Conservation (phyloP, 2,113 vertebrate genomes). For the Pteronura brasiliensis region DNA sequence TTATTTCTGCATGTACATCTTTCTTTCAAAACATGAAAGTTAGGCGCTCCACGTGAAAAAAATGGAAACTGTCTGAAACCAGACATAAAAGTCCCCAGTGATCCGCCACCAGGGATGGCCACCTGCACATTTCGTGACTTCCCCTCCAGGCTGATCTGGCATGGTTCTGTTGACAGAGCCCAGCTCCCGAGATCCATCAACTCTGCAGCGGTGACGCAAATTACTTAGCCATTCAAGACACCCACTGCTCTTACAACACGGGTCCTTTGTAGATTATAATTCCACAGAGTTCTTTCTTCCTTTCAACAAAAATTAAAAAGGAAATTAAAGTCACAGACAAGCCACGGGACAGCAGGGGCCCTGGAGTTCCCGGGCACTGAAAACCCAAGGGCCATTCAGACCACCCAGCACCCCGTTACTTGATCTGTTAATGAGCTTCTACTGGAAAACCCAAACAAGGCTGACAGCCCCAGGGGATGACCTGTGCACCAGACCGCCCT, state of each 20-base stretch:
- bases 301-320: constrained; percentile 24
- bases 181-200: rapidly evolving
- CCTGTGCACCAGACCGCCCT: background rate
- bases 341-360: background rate
- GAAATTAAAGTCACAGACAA: constrained; percentile 14
- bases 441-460: background rate
- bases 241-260: background rate
- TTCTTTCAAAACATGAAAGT: background rate
- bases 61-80: background rate
- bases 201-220: background rate
- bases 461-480: background rate
- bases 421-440: background rate
- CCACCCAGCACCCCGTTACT: background rate
- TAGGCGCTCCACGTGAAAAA: background rate
- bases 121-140: background rate
- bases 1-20: background rate
- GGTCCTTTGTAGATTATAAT: background rate
- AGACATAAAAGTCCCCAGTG: background rate
- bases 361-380: background rate
- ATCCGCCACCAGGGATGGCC: background rate
- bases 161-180: background rate
- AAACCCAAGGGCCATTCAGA: background rate
- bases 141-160: background rate
- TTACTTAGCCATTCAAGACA: background rate
- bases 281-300: background rate